Evolutionary conservation across 1,140 invertebrate genomes (phyloP).

Genomic region (Pachyrhynchus sulphureomaculatus): DNA sequence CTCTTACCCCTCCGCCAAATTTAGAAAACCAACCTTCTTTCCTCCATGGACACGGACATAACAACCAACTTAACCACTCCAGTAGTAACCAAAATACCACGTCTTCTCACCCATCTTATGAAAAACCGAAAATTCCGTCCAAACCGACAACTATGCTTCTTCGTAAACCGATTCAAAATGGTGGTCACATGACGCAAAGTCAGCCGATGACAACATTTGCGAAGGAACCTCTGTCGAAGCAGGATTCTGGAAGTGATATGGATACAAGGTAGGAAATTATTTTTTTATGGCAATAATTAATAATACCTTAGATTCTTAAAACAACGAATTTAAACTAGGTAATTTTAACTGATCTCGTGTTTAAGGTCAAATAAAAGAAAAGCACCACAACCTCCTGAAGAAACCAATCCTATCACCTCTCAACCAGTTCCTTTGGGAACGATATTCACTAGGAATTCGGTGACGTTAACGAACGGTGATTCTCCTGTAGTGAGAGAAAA

Average conservation of each 20-base stretch:
- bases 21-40: slow-evolving; percentile 64
- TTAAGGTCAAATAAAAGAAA: slow-evolving; percentile 52
- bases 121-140: slow-evolving; percentile 65
- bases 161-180: slow-evolving; percentile 35
- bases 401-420: slow-evolving; percentile 51
- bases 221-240: slow-evolving; percentile 52
- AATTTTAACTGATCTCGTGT: no score
- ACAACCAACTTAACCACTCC: slow-evolving; percentile 49
- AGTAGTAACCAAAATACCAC: slow-evolving; percentile 39
- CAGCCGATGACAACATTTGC: slow-evolving; percentile 44
- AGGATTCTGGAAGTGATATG: slow-evolving; percentile 53
- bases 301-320: no score
- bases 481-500: slow-evolving; percentile 72
- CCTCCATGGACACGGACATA: slow-evolving; percentile 58
- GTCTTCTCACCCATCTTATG: slow-evolving; percentile 52
- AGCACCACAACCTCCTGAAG: slow-evolving; percentile 66
- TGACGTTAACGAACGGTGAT: slow-evolving; percentile 57
- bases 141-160: slow-evolving; percentile 56
- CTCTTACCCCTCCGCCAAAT: slow-evolving; percentile 61
- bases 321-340: no score
- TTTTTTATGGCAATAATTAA: background rate
- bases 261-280: slow-evolving; percentile 13
- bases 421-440: background rate
- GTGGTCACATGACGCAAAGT: slow-evolving; percentile 39
- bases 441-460: slow-evolving; percentile 24